These are phyloP conservation scores for Tribolium freemani DNA, from an alignment of 2,888 invertebrate species.

Conservation along the genomic window DNA sequence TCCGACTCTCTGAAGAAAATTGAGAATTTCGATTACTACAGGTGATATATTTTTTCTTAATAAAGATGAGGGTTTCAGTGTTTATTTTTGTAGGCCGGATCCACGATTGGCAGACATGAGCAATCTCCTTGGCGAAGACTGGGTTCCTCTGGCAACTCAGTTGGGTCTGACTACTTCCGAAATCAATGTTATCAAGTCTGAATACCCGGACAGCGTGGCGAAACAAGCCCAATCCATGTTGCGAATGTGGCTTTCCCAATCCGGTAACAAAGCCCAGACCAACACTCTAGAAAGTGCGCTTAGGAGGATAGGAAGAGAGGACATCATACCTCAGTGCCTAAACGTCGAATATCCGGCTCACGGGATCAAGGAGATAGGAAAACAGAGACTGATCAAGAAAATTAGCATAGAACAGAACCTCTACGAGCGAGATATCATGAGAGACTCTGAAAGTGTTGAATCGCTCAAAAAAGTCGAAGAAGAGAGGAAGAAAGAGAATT, in stretches of 20 bases:
- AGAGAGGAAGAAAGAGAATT: constrained; percentile 65
- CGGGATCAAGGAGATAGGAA: constrained; percentile 68
- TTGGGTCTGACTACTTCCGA: constrained; percentile 80
- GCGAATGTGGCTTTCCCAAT: constrained; percentile 72
- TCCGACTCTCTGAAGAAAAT: constrained; percentile 71
- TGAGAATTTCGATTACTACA: constrained; percentile 70
- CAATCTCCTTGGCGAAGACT: constrained; percentile 79
- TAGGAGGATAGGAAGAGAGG: constrained; percentile 88
- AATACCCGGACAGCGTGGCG: constrained; percentile 80
- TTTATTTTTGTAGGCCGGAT: constrained; percentile 70
- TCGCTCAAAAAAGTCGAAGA: constrained; percentile 5
- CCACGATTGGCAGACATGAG: constrained; percentile 82
- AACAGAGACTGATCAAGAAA: constrained; percentile 70
- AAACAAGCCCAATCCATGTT: constrained; percentile 83
- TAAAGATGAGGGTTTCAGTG: not conserved
- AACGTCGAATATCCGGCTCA: constrained; percentile 71
- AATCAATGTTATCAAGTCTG: constrained; percentile 80
- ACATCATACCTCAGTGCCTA: constrained; percentile 90
- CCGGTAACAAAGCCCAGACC: constrained; percentile 69
- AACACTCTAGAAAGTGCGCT: constrained; percentile 85
- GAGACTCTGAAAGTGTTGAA: constrained; percentile 38
- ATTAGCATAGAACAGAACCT: constrained; percentile 58
- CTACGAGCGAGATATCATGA: constrained; percentile 38
- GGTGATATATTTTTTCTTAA: not conserved
- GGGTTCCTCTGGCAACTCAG: constrained; percentile 79